Conservation (phyloP, 2,797 vertebrate genomes). For the Champsocephalus esox region DNA sequence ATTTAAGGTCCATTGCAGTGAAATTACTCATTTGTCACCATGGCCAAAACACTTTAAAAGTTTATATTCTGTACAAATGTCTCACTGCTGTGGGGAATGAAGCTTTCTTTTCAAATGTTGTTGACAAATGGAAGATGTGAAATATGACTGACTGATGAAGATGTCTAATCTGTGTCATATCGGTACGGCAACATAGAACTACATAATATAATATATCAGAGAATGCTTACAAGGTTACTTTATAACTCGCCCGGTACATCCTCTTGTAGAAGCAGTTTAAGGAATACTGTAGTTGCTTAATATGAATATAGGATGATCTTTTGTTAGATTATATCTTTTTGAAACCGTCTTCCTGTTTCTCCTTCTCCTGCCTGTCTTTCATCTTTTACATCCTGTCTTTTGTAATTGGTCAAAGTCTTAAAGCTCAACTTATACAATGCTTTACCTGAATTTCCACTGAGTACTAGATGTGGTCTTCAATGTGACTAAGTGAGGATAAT, state of each 20-base stretch:
- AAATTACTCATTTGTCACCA: not conserved
- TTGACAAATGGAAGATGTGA: too few species aligned
- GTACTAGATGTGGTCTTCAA: conserved; percentile 85
- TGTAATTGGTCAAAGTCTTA: conserved; percentile 38
- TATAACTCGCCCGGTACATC: too few species aligned
- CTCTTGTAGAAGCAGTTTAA: too few species aligned
- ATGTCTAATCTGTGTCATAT: too few species aligned
- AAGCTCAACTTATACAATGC: conserved; percentile 6
- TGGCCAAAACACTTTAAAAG: not conserved
- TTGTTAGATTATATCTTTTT: not conserved
- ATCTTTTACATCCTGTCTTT: conserved; percentile 3
- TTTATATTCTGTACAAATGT: not conserved
- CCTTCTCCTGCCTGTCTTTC: not conserved
- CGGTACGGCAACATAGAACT: too few species aligned
- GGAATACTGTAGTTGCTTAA: not conserved
- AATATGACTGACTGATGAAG: too few species aligned
- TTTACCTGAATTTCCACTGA: conserved; percentile 4
- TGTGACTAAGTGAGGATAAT: conserved; percentile 93
- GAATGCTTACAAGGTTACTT: too few species aligned
- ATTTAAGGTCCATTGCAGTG: not conserved
- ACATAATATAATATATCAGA: too few species aligned
- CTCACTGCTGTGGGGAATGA: not conserved
- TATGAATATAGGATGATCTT: not conserved
- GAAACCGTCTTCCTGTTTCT: not conserved
- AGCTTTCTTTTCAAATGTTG: not conserved